Base-by-base conservation (phyloP, 2,797 vertebrate genomes). In the Xiphophorus birchmanni region DNA sequence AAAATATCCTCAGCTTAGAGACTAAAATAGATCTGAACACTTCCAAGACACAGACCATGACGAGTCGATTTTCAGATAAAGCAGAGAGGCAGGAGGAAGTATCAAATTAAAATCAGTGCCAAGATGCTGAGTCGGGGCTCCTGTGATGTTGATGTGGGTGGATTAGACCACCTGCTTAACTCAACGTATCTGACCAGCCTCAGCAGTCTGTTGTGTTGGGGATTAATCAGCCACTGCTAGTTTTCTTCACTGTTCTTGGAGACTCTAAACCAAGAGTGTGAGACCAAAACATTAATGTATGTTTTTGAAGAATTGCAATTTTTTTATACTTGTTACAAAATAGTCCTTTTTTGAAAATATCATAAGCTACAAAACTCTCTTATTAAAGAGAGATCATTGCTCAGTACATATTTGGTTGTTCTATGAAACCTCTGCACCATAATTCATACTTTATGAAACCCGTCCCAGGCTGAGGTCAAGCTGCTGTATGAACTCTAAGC, bases 1-100 rank as follows among this genome's bases (percentile, higher is more conserved):
- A 54, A 90, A 91, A 90, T 88, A 91, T 80, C 29, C 26, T 60
- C 8, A 13, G 65, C 2, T 1, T 4, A 4, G 23, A 32, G 77
- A 83, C 42, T 79, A 69, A 86, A 92, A 91, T 90, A 91, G 85
- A 86, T 72, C 42, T 72, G 74, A 80, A 72, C 12, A 5, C 6
- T 82, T 77, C 52, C 40, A 4, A 40, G 42, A 80, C 40, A 65
- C 69, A 65, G 52, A 75, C 67, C 8, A 44, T 45, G 77, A 73
- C 21, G 15, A 76, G 29, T 13, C 23, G 23, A 35, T 63, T 29
- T 76, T 63, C 23, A 52, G 81, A 72, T 45, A 32, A 40, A 74
- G 40, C 60, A 75, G 29, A 63, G 74, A 79, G 5, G 48, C 15
- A 13, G n/a, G 65, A 71, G 73, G 60, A 75, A 80, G 67, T 54